Evolutionary conservation across 2,888 invertebrate species (phyloP), one percentile per base, ranked within the genome.

Genomic region (Lingula anatina): DNA sequence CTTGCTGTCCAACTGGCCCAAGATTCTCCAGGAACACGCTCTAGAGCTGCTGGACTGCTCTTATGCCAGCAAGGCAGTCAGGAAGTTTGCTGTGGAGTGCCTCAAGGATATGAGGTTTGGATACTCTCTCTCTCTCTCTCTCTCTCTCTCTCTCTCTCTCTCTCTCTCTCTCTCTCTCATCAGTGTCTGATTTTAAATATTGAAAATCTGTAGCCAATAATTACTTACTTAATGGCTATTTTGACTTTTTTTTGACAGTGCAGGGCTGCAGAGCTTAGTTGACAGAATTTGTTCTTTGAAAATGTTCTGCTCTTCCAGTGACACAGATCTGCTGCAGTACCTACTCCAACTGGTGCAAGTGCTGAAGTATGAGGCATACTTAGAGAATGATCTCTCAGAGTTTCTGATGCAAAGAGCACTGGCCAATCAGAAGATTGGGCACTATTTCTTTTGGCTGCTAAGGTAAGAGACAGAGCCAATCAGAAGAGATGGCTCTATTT

Each of bases 381-480:
- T 94, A 48, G 87, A 87, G 44, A 92, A 91, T 72, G 91, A 92
- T 72, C 81, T 95, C 59, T 90, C 90, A 0, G 85, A 87, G 73
- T 94, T 94, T 79, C 82, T 95, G 24, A 79, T 95, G 42, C 83
- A 85, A 62, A 82, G 93, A 51, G 90, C 93, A 0, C 83, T 93
- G 59, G 85, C 84, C 63, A 94, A 94, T 80, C 89, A 89, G 81
- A 87, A 88, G 62, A 91, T 94, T 55, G 95, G 95, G 24, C 94
- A 95, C 78, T 90, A 86, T 73, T 82, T 95, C 53, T 95, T 94
- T 76, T 95, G 95, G 95, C 89, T 94, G 81, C 83, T 95, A 56
- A 85, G 90, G 85, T 88, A 73, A 65, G 58, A n/a, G n/a, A n/a
- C n/a, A n/a, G n/a, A n/a, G n/a, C n/a, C n/a, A n/a, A n/a, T n/a